These are phyloP conservation scores for Malthinus seriepunctatus DNA, from an alignment of 2,888 invertebrate species.

Conservation along the genomic window DNA sequence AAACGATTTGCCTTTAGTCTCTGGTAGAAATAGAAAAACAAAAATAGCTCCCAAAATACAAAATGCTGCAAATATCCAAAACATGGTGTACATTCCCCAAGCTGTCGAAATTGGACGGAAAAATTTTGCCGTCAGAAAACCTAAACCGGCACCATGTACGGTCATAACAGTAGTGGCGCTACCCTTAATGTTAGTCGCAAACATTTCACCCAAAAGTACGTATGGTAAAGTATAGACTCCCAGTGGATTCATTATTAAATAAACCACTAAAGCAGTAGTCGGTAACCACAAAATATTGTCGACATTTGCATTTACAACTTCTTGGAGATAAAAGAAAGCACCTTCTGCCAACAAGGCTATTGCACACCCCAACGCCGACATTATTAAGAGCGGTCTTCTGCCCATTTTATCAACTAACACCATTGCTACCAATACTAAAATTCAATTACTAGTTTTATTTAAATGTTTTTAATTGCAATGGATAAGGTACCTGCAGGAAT, in stretches of 20 bases:
- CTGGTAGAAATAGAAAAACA: slow-evolving; percentile 61
- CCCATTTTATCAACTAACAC: slow-evolving; percentile 60
- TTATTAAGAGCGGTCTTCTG: slow-evolving; percentile 58
- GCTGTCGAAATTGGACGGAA: slow-evolving; percentile 61
- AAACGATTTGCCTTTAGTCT: slow-evolving; percentile 65
- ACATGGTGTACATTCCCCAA: slow-evolving; percentile 62
- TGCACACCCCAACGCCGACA: slow-evolving; percentile 60
- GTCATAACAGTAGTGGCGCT: slow-evolving; percentile 62
- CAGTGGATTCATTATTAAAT: slow-evolving; percentile 61
- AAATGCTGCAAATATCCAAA: slow-evolving; percentile 60
- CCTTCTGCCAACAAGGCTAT: slow-evolving; percentile 58
- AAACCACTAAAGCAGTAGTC: slow-evolving; percentile 59
- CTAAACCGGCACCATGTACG: slow-evolving; percentile 59
- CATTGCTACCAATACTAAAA: slow-evolving; percentile 36
- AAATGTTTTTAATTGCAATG: neutral
- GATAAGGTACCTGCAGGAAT: neutral
- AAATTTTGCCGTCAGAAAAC: slow-evolving; percentile 62
- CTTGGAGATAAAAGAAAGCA: slow-evolving; percentile 59
- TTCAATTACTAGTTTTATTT: neutral
- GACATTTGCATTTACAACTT: slow-evolving; percentile 49
- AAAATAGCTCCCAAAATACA: slow-evolving; percentile 62
- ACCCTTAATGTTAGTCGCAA: slow-evolving; percentile 65
- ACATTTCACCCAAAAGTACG: slow-evolving; percentile 65
- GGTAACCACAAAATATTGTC: slow-evolving; percentile 57
- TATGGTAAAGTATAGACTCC: slow-evolving; percentile 65